Percentiles rank a stretch among this genome's conserved stretches.
phyloP scores from a whole-genome alignment of 64 coral and sea anemone genomes.

The Dendronephthya gigantea region DNA sequence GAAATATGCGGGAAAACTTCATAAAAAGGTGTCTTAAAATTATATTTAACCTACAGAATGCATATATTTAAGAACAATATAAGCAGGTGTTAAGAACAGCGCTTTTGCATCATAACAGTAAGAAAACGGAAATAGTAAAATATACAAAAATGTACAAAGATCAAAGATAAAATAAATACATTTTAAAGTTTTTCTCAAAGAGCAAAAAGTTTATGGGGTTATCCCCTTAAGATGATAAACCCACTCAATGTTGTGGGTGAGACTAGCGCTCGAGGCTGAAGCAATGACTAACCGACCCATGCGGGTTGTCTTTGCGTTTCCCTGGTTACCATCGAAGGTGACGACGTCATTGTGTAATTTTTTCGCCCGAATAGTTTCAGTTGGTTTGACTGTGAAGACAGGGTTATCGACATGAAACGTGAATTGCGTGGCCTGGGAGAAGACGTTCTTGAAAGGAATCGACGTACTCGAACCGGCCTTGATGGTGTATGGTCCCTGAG shows the following conservation, averaged over 20 bases:
- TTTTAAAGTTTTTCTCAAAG: neutral
- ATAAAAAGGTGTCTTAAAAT: no score
- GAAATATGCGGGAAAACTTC: no score
- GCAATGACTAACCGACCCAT: constrained; percentile 82
- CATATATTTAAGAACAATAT: no score
- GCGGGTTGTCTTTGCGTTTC: constrained; percentile 63
- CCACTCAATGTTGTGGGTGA: constrained; percentile 67
- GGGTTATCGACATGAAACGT: constrained; percentile 73
- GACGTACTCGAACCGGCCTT: constrained; percentile 62
- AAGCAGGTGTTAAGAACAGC: no score
- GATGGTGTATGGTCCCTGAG: constrained; percentile 94
- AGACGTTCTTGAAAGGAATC: constrained; percentile 97
- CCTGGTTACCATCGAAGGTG: constrained; percentile 83
- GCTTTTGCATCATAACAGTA: neutral
- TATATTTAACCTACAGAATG: no score
- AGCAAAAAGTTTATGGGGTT: constrained; percentile 36
- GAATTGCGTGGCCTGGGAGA: constrained; percentile 77
- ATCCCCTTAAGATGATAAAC: constrained; percentile 78
- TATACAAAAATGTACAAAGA: neutral
- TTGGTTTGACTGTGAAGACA: constrained; percentile 77
- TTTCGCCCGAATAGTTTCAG: constrained; percentile 69
- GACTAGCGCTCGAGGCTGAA: constrained; percentile 67
- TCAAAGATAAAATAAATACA: neutral
- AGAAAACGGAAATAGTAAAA: neutral
- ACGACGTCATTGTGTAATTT: constrained; percentile 86